phyloP scores from a whole-genome alignment of 2,797 vertebrate species.

The Adrianichthys oophorus region DNA sequence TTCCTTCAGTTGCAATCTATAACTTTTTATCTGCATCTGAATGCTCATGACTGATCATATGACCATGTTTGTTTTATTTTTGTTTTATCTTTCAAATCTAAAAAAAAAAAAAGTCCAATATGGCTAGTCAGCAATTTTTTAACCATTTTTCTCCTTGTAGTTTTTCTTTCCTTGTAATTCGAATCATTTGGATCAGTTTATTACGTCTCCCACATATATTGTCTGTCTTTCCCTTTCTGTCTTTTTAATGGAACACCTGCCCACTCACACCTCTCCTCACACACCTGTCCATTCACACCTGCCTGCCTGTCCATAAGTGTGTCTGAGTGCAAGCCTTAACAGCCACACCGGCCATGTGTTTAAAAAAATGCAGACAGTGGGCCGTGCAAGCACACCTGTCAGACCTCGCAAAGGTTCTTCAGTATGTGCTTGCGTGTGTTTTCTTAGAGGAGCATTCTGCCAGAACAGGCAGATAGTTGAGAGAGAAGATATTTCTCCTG shows the following conservation, averaged over 20 bases:
- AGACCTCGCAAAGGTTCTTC: constrained; percentile 57
- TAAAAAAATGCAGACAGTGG: constrained; percentile 45
- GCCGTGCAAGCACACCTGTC: constrained; percentile 66
- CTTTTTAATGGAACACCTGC: constrained; percentile 78
- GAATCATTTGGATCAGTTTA: background rate
- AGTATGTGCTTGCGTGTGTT: constrained; percentile 39
- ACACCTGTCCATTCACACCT: constrained; percentile 74
- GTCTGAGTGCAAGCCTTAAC: constrained; percentile 38
- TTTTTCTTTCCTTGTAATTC: background rate
- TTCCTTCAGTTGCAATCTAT: constrained; percentile 36
- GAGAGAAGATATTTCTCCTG: constrained; percentile 68
- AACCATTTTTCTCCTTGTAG: too few species aligned
- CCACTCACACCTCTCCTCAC: constrained; percentile 69
- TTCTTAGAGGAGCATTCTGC: constrained; percentile 46
- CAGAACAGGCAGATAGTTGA: constrained; percentile 62
- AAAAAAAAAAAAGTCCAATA: too few species aligned
- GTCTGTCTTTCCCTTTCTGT: constrained; percentile 33
- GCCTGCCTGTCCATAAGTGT: constrained; percentile 46
- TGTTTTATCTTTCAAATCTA: constrained; percentile 8
- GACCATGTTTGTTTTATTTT: constrained; percentile 19
- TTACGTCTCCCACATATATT: constrained; percentile 1
- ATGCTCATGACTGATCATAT: constrained; percentile 32
- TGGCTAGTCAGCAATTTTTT: too few species aligned
- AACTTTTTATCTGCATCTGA: constrained; percentile 42
- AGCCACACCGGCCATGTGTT: background rate